Base-by-base conservation (phyloP, 2,113 vertebrate genomes). In the Dinomys branickii region DNA sequence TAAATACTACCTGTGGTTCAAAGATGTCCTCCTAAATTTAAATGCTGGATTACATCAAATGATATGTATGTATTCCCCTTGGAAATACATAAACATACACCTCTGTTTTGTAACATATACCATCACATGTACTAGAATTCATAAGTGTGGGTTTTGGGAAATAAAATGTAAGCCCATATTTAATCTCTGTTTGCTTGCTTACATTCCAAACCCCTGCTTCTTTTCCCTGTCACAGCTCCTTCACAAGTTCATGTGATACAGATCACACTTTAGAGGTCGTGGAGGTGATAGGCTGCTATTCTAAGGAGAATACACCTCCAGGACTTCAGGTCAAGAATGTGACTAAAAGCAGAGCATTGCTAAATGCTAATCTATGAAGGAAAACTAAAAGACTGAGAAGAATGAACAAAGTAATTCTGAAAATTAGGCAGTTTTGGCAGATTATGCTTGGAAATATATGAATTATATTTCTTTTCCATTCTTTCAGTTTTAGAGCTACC, bases 21-120 rank as follows among this genome's bases (percentile, higher is more conserved):
- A 90, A 88, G 65, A 58, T 56, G 71, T 14, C 54, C 10, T 94
- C 61, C 83, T 94, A 91, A 59, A 90, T 67, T 93, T 94, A 88
- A 95, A 88, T 58, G 59, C 26, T 56, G n/a, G 80, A 73, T 52
- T 10, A 89, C 20, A 71, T 75, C 87, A 85, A 82, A 58, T 78
- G 61, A 13, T 89, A 52, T 28, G 52, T 87, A 35, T 73, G 50
- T 97, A 61, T 93, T 83, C 5, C 44, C 7, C 30, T 83, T 67
- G 84, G 59, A 61, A 16, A 28, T 26, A 30, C 44, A 44, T 20
- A 77, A 87, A 44, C 41, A 69, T 26, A 20, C 28, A 33, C 38
- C 5, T 75, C 33, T 86, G 75, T 44, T 87, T 88, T 75, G 83
- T 82, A 88, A 58, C 71, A 71, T 91, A 52, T 65, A 11, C 56